Evolutionary conservation across 2,797 vertebrate species (phyloP).

Genomic region (Hippopotamyrus pictus): DNA sequence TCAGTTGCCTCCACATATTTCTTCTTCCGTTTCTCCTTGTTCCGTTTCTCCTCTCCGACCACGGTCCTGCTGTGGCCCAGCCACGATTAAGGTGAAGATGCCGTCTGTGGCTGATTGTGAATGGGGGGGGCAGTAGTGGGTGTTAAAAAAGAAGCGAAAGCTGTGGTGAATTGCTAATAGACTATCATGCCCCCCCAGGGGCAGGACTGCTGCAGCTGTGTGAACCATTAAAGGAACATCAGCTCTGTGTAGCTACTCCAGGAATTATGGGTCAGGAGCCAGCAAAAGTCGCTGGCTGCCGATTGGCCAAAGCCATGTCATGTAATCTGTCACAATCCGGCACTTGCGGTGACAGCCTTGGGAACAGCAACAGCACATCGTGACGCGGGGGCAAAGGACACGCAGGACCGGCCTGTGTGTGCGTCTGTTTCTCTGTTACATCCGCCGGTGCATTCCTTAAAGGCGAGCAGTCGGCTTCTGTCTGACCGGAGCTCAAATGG

Average conservation of each 20-base stretch:
- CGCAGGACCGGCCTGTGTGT: constrained; percentile 29
- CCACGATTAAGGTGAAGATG: constrained; percentile 18
- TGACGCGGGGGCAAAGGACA: constrained; percentile 47
- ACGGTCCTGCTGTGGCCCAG: constrained; percentile 32
- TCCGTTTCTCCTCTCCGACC: constrained; percentile 29
- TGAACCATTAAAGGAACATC: constrained; percentile 73
- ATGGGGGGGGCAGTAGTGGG: constrained; percentile 18
- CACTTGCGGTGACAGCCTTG: constrained; percentile 62
- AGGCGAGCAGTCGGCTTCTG: not conserved
- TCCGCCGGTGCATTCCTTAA: not conserved
- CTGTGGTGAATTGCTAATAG: constrained; percentile 69
- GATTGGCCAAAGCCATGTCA: constrained; percentile 59
- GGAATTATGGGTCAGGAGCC: constrained; percentile 73
- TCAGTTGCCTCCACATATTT: not conserved
- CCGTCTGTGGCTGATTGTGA: not conserved
- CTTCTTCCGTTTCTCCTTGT: not conserved
- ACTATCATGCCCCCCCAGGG: constrained; percentile 65
- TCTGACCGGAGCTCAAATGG: not conserved
- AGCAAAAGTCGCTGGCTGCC: constrained; percentile 55
- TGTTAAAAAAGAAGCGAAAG: constrained; percentile 58
- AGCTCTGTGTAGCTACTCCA: constrained; percentile 63
- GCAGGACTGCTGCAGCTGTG: constrained; percentile 58
- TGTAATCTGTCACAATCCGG: constrained; percentile 70
- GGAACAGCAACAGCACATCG: constrained; percentile 58
- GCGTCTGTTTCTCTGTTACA: not conserved